phyloP scores from a whole-genome alignment of 2,797 vertebrate genomes.

The Urocyon cinereoargenteus region DNA sequence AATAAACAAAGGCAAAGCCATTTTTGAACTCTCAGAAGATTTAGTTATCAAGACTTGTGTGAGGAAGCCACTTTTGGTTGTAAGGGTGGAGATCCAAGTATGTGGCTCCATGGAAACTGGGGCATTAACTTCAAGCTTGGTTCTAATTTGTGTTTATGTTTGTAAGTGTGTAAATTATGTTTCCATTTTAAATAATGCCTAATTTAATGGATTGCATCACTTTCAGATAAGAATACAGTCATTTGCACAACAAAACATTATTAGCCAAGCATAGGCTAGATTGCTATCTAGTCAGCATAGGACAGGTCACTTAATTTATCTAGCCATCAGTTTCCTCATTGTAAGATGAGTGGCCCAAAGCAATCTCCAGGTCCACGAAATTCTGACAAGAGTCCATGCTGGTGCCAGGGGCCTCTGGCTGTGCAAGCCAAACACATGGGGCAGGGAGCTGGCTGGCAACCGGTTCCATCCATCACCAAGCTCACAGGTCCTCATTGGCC shows the following conservation, averaged over 20 bases:
- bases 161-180: conserved; percentile 9
- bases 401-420: neutral
- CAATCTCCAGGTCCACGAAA: neutral
- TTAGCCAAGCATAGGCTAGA: neutral
- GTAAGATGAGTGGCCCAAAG: neutral
- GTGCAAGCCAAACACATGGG: neutral
- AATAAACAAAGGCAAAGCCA: conserved; percentile 7
- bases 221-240: conserved; percentile 4
- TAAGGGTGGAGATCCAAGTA: neutral
- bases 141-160: neutral
- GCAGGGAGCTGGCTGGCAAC: neutral
- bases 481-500: neutral
- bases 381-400: neutral
- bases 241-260: conserved; percentile 31
- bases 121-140: neutral
- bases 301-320: neutral
- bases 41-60: neutral
- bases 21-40: neutral
- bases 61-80: neutral
- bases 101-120: neutral
- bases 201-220: neutral
- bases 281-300: neutral
- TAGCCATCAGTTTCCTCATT: neutral
- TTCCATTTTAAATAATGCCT: conserved; percentile 1
- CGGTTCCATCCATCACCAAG: neutral